A percentile compares a stretch with the other conserved stretches of the same genome.
These are phyloP conservation scores for Bos indicus DNA, from an alignment of 2,113 vertebrate genomes.

Conservation along the genomic window DNA sequence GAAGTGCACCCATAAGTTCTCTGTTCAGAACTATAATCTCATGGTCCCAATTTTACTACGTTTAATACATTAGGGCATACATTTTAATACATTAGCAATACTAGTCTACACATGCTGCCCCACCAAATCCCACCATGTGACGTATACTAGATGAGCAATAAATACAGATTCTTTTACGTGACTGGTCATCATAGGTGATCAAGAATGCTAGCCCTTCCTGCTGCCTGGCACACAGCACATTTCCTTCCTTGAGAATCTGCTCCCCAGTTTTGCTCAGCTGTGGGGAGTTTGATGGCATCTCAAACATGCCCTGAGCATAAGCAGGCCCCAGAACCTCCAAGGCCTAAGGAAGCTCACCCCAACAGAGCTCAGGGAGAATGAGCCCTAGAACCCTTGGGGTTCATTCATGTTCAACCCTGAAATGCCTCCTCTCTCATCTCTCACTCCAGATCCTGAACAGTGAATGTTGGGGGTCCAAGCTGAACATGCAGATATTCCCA, in stretches of 20 bases:
- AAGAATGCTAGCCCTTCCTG: not conserved
- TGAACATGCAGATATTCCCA: not conserved
- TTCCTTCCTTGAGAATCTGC: not conserved
- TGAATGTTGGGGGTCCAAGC: not conserved
- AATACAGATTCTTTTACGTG: not conserved
- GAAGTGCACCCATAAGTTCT: not conserved
- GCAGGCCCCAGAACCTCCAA: not conserved
- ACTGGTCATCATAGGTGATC: not conserved
- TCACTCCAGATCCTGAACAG: not conserved
- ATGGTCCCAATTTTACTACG: not conserved
- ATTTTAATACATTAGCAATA: not conserved
- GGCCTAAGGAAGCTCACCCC: not conserved
- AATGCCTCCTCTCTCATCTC: not conserved
- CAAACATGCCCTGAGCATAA: not conserved
- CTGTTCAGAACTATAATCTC: not conserved
- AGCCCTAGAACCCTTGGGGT: not conserved
- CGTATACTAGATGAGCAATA: not conserved
- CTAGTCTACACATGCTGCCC: not conserved
- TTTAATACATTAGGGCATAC: not conserved
- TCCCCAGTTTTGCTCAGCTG: not conserved
- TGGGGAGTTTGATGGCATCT: not conserved
- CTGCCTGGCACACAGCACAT: not conserved
- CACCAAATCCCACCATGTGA: not conserved
- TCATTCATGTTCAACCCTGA: not conserved
- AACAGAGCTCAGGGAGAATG: not conserved